These are phyloP conservation scores for Coranthus polyacanthus DNA, from an alignment of 2,797 vertebrate species.

Conservation along the genomic window DNA sequence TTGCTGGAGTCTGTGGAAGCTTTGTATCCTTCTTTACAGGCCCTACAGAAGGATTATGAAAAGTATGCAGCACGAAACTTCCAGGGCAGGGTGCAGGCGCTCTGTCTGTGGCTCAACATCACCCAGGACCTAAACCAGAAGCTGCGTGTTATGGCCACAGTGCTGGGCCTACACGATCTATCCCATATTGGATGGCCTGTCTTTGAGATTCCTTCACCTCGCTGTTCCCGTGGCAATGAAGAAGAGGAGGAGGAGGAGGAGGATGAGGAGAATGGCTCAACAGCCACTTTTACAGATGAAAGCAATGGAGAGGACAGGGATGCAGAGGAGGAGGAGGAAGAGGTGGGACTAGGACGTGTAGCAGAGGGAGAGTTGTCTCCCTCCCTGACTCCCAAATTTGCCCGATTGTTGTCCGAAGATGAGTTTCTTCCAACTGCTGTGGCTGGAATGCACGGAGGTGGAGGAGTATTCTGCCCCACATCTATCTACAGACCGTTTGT, in stretches of 20 bases:
- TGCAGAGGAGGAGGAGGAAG: constrained; percentile 53
- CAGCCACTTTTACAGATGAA: constrained; percentile 88
- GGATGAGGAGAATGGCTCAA: constrained; percentile 85
- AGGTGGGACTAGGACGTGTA: constrained; percentile 31
- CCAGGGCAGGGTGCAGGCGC: constrained; percentile 99
- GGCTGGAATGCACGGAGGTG: constrained; percentile 34
- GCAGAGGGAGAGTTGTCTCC: constrained; percentile 79
- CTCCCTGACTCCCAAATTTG: constrained; percentile 82
- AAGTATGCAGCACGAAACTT: constrained; percentile 97
- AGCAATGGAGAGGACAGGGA: constrained; percentile 88
- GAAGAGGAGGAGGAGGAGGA: constrained; percentile 87
- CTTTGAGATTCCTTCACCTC: constrained; percentile 98
- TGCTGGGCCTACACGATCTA: constrained; percentile 94
- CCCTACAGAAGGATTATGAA: constrained; percentile 96
- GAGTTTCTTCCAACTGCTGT: constrained; percentile 83
- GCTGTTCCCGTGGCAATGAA: constrained; percentile 89
- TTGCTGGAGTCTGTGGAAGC: constrained; percentile 97
- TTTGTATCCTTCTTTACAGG: constrained; percentile 96
- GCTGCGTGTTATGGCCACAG: constrained; percentile 97
- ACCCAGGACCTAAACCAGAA: constrained; percentile 99
- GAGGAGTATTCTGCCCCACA: constrained; percentile 89
- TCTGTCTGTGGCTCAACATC: constrained; percentile 99
- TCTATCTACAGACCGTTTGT: constrained; percentile 98
- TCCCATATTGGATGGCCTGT: constrained; percentile 98
- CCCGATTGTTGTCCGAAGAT: constrained; percentile 90